Percentiles rank a stretch among this genome's conserved stretches.
These are phyloP conservation scores for Drosophila fuyamai DNA, from an alignment of 1,140 invertebrate species.

Conservation along the genomic window DNA sequence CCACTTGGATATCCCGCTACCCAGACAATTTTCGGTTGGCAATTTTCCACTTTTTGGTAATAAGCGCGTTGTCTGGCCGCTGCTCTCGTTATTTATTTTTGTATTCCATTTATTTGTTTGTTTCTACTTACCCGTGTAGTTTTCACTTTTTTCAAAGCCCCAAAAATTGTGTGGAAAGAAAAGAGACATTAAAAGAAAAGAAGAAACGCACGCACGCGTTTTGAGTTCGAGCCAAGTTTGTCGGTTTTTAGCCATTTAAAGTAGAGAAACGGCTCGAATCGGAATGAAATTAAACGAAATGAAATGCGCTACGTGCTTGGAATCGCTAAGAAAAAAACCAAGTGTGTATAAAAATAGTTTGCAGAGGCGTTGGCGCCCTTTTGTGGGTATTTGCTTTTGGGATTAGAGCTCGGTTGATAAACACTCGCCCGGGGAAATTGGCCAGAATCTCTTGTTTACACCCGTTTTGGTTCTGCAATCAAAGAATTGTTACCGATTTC, in stretches of 20 bases:
- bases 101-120: conserved; percentile 29
- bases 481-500: conserved; percentile 25
- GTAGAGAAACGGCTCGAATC: conserved; percentile 25
- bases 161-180: conserved; percentile 33
- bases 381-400: conserved; percentile 7
- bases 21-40: conserved; percentile 29
- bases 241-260: conserved; percentile 51
- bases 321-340: neutral
- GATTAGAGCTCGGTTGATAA: conserved; percentile 15
- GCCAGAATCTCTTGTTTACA: neutral
- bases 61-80: conserved; percentile 22
- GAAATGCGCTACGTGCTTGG: conserved; percentile 37
- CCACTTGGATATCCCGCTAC: conserved; percentile 13
- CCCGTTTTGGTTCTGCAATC: conserved; percentile 23
- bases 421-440: conserved; percentile 12
- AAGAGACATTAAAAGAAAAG: conserved; percentile 12
- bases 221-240: conserved; percentile 45
- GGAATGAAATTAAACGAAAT: conserved; percentile 39
- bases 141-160: conserved; percentile 68
- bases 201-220: conserved; percentile 34
- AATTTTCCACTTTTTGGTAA: conserved; percentile 47
- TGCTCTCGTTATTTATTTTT: conserved; percentile 24
- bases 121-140: conserved; percentile 39
- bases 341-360: conserved; percentile 24
- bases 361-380: neutral